phyloP scores from a whole-genome alignment of 2,888 invertebrate species.

The Stenchaetothrips biformis region DNA sequence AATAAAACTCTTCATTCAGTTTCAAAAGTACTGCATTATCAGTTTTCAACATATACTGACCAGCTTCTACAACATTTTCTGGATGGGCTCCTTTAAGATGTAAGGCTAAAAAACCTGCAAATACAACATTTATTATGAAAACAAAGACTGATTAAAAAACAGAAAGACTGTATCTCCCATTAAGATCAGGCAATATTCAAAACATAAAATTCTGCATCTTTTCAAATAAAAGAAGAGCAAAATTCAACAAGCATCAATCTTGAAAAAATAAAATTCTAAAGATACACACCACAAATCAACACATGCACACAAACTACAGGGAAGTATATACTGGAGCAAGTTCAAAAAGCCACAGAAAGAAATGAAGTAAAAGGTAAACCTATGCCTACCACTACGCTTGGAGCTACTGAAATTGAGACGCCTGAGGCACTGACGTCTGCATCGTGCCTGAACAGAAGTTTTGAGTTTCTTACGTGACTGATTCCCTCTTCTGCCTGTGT shows the following conservation, averaged over 20 bases:
- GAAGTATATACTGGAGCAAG: too few relatives aligned
- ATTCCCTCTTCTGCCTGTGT: neutral
- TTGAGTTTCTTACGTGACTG: neutral
- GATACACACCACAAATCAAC: too few relatives aligned
- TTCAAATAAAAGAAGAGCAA: too few relatives aligned
- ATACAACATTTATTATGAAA: neutral
- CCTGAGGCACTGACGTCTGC: neutral
- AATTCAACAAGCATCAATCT: too few relatives aligned
- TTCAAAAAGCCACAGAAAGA: neutral
- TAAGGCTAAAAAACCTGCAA: neutral
- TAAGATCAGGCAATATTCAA: neutral
- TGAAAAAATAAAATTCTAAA: too few relatives aligned
- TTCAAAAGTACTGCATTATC: neutral
- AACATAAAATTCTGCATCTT: neutral
- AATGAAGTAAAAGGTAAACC: neutral
- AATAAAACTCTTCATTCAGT: neutral
- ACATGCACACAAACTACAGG: too few relatives aligned
- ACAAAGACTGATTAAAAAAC: neutral
- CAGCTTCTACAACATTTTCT: constrained; percentile 9
- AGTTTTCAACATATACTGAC: neutral
- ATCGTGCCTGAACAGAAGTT: neutral
- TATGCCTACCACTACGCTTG: constrained; percentile 11
- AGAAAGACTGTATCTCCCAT: neutral
- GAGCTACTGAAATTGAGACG: neutral
- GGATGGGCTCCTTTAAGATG: neutral